Conservation (phyloP, 2,888 invertebrate species). For the Rhagonycha fulva region DNA sequence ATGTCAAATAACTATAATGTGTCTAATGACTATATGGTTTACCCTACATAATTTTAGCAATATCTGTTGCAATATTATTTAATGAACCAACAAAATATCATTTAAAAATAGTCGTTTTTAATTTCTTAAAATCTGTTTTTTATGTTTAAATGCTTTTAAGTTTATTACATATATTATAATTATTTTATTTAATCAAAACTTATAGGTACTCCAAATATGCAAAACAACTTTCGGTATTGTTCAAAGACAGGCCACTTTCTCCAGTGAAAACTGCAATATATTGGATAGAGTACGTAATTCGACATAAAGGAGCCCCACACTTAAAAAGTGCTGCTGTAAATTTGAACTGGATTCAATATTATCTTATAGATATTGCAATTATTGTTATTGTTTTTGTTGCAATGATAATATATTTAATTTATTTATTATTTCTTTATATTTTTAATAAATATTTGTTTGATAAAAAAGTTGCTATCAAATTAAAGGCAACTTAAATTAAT, state of each 20-base stretch:
- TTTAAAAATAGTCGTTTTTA: too few species aligned
- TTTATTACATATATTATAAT: too few species aligned
- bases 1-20: too few species aligned
- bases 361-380: slow-evolving; percentile 10
- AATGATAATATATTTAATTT: background rate
- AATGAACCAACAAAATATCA: too few species aligned
- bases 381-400: background rate
- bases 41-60: too few species aligned
- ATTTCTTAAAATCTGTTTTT: too few species aligned
- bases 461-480: background rate
- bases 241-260: slow-evolving; percentile 61
- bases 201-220: slow-evolving; percentile 61
- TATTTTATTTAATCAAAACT: too few species aligned
- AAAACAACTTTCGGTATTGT: slow-evolving; percentile 56
- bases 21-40: too few species aligned
- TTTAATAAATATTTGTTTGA: background rate
- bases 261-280: slow-evolving; percentile 65
- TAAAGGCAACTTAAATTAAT: background rate
- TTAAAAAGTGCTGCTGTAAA: slow-evolving; percentile 58
- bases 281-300: slow-evolving; percentile 68
- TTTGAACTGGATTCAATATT: slow-evolving; percentile 53
- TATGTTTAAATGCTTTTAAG: too few species aligned
- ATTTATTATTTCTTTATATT: background rate
- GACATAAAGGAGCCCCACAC: slow-evolving; percentile 62
- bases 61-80: too few species aligned